Conservation (phyloP, 1,140 invertebrate genomes). For the Caerostris extrusa region DNA sequence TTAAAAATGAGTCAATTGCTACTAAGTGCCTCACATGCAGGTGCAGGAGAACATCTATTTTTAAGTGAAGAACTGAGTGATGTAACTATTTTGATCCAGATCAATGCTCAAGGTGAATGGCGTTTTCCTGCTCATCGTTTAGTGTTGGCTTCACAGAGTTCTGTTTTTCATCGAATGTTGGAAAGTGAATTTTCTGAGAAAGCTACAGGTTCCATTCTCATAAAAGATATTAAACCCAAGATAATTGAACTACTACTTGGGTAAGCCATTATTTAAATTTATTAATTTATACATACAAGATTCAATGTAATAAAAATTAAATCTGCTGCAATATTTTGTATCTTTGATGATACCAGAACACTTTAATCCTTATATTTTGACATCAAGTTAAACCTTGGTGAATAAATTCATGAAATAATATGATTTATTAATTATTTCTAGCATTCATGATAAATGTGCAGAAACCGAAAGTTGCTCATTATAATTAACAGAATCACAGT, state of each 20-base stretch:
- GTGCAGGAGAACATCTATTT: slow-evolving; percentile 60
- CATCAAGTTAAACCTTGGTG: no score
- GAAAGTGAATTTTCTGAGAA: slow-evolving; percentile 48
- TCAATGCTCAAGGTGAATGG: background rate
- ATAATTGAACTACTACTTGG: slow-evolving; percentile 35
- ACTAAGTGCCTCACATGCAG: background rate
- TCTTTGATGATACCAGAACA: background rate
- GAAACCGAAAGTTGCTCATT: no score
- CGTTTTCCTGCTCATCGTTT: slow-evolving; percentile 49
- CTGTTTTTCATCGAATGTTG: slow-evolving; percentile 40
- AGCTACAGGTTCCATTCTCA: background rate
- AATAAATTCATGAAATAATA: no score
- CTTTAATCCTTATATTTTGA: no score
- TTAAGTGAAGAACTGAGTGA: slow-evolving; percentile 49
- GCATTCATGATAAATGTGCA: no score
- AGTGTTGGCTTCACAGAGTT: slow-evolving; percentile 36
- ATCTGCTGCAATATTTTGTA: background rate
- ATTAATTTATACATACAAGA: background rate
- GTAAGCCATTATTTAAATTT: slow-evolving; percentile 7
- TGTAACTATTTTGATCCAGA: background rate
- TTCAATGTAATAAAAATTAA: background rate
- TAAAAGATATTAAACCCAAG: slow-evolving; percentile 50
- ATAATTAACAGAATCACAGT: no score
- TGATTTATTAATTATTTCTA: no score
- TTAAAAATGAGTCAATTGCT: slow-evolving; percentile 10